Percentiles rank a stretch among this genome's conserved stretches.
Evolutionary conservation across 2,113 vertebrate genomes (phyloP).

Genomic region (Catharus bicknelli): DNA sequence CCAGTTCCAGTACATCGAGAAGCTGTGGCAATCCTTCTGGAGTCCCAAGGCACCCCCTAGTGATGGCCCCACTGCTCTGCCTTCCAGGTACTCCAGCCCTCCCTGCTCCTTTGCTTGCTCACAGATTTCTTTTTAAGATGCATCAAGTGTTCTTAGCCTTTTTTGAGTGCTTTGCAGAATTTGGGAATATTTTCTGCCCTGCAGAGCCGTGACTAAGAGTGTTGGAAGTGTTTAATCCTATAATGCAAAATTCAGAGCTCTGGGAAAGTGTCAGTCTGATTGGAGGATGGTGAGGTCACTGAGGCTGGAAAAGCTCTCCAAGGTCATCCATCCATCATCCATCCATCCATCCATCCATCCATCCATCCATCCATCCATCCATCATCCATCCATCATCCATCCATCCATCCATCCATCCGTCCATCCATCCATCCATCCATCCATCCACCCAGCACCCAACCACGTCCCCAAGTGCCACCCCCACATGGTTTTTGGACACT

Average conservation of each 20-base stretch:
- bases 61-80: slow-evolving; percentile 77
- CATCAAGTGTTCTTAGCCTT: not conserved
- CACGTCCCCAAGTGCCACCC: not conserved
- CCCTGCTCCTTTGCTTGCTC: not conserved
- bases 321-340: not conserved
- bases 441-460: not conserved
- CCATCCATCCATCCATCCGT: too few species aligned
- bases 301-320: not conserved
- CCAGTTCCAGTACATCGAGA: slow-evolving; percentile 96
- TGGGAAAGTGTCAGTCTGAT: not conserved
- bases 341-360: not conserved
- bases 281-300: not conserved
- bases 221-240: not conserved
- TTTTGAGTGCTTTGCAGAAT: not conserved
- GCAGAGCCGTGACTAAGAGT: rapidly evolving
- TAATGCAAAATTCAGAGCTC: not conserved
- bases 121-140: not conserved
- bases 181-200: not conserved
- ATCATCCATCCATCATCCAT: not conserved
- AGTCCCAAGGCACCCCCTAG: slow-evolving; percentile 84
- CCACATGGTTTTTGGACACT: not conserved
- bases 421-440: too few species aligned
- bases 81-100: slow-evolving; percentile 57
- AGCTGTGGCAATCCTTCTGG: slow-evolving; percentile 98
- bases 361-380: too few species aligned